Percentiles rank a stretch among this genome's conserved stretches.
phyloP scores from a whole-genome alignment of 2,113 vertebrate genomes.

The Caranx ignobilis region DNA sequence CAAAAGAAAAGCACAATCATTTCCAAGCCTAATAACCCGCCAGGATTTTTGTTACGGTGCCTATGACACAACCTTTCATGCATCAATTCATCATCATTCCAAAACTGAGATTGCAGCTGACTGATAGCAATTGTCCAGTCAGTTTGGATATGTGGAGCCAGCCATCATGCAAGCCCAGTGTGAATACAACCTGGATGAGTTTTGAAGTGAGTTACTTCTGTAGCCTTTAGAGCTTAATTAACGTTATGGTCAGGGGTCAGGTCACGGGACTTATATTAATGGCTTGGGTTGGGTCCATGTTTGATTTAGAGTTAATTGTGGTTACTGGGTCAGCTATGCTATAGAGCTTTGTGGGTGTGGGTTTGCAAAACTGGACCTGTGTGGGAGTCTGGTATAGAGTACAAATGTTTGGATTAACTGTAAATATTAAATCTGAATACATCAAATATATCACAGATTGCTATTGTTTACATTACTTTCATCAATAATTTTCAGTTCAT shows the following conservation, averaged over 20 bases:
- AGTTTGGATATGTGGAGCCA: no score
- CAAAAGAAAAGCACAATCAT: background rate
- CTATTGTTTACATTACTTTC: constrained; percentile 1
- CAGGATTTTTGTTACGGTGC: background rate
- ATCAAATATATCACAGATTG: background rate
- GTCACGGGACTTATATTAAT: background rate
- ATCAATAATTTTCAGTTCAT: background rate
- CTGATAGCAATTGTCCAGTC: no score
- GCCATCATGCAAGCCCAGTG: no score
- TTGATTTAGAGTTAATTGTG: background rate
- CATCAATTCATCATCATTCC: background rate
- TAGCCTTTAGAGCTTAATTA: background rate
- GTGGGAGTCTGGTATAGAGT: background rate
- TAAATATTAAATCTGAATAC: background rate
- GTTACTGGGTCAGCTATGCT: background rate
- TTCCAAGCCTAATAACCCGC: background rate
- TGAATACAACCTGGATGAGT: background rate
- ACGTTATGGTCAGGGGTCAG: background rate
- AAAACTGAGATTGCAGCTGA: no score
- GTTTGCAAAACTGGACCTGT: background rate
- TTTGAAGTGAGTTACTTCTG: background rate
- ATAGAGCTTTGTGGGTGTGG: background rate
- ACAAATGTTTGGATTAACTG: constrained; percentile 9
- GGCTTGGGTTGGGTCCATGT: background rate
- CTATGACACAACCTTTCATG: no score